Evolutionary conservation across 1,140 invertebrate genomes (phyloP).

Genomic region (Apis laboriosa): DNA sequence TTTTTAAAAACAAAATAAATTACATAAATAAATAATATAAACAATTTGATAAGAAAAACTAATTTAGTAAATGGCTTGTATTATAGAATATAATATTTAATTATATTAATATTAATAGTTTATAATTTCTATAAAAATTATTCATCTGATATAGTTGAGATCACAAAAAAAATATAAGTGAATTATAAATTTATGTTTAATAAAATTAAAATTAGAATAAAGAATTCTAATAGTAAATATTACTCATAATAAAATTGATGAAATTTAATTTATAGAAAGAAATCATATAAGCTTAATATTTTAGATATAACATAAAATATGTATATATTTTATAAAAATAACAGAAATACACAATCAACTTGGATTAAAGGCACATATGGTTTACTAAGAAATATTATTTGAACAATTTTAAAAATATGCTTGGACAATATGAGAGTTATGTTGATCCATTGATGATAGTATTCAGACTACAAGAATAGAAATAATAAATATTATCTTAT

Average conservation of each 20-base stretch:
- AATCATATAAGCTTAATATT: constrained; percentile 27
- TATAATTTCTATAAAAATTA: constrained; percentile 2
- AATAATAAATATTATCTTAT: constrained; percentile 22
- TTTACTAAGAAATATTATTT: constrained; percentile 53
- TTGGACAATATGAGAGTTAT: constrained; percentile 54
- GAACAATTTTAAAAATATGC: constrained; percentile 48
- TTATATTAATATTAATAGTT: constrained; percentile 18
- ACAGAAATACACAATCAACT: constrained; percentile 48
- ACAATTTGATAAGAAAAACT: constrained; percentile 24
- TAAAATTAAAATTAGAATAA: not conserved
- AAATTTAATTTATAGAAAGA: not conserved
- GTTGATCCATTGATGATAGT: constrained; percentile 49
- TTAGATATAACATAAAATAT: not conserved
- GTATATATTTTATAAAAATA: constrained; percentile 11
- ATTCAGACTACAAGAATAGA: constrained; percentile 42
- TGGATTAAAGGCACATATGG: constrained; percentile 62
- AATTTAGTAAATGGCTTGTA: constrained; percentile 4
- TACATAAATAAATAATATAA: constrained; percentile 16
- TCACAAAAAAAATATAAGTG: not conserved
- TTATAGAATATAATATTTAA: constrained; percentile 15
- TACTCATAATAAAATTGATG: constrained; percentile 16
- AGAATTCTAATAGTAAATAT: not conserved
- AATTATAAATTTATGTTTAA: not conserved
- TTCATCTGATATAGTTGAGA: constrained; percentile 15
- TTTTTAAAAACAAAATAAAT: constrained; percentile 7